phyloP scores from a whole-genome alignment of 2,113 vertebrate species.

The Myotis davidii region DNA sequence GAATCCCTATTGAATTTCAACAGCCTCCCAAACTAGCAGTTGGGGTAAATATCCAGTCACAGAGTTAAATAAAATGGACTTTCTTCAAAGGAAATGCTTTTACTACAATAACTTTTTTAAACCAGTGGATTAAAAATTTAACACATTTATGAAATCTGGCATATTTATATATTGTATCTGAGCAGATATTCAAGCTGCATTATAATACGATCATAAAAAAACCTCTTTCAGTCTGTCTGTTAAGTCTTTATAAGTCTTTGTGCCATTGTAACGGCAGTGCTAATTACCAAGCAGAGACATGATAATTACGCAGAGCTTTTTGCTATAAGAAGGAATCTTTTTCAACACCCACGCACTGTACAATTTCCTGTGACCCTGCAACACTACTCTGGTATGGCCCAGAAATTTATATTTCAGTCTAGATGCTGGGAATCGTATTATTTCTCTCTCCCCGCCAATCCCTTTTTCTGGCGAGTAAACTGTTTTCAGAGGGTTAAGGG shows the following conservation, averaged over 20 bases:
- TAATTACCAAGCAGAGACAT: constrained; percentile 94
- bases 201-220: constrained; percentile 64
- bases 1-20: constrained; percentile 4
- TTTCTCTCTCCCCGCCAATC: background rate
- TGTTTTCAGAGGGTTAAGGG: constrained; percentile 68
- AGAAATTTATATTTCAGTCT: constrained; percentile 62
- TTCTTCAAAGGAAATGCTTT: constrained; percentile 68
- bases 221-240: constrained; percentile 84
- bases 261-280: constrained; percentile 88
- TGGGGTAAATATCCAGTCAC: constrained; percentile 49
- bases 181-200: constrained; percentile 79
- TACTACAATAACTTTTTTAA: constrained; percentile 62
- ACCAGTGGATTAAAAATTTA: constrained; percentile 74
- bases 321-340: constrained; percentile 89
- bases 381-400: constrained; percentile 68
- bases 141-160: constrained; percentile 79
- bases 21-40: background rate
- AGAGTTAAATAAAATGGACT: constrained; percentile 67
- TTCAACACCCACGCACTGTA: constrained; percentile 86
- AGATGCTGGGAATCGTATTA: constrained; percentile 45
- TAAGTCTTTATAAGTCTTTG: constrained; percentile 84
- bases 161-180: constrained; percentile 83
- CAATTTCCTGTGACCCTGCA: constrained; percentile 87
- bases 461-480: constrained; percentile 71
- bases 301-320: constrained; percentile 93